Evolutionary conservation across 2,797 vertebrate genomes (phyloP).

Genomic region (Enteromius mattozi): DNA sequence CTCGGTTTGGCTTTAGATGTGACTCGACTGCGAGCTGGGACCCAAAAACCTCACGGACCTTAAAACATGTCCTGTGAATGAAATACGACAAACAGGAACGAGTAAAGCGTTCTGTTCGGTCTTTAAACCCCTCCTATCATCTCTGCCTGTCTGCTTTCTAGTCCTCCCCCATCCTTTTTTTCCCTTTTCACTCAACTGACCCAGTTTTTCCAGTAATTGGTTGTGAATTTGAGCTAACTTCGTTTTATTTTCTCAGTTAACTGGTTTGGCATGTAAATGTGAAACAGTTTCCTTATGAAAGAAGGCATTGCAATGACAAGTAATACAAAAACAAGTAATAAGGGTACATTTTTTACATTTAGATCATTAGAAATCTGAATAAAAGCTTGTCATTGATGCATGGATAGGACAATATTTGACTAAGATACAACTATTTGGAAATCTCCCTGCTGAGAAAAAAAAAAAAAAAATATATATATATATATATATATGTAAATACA

Average conservation of each 20-base stretch:
- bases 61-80: background rate
- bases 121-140: constrained; percentile 23
- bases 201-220: constrained; percentile 8
- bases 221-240: background rate
- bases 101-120: background rate
- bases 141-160: background rate
- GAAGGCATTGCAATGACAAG: background rate
- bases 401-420: too few relatives aligned
- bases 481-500: too few relatives aligned
- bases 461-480: too few relatives aligned
- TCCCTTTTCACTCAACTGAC: background rate
- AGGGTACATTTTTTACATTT: too few relatives aligned
- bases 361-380: too few relatives aligned
- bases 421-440: too few relatives aligned
- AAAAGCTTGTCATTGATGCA: too few relatives aligned
- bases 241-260: background rate
- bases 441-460: too few relatives aligned
- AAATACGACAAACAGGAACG: background rate
- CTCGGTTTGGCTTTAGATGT: background rate
- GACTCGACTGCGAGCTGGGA: background rate
- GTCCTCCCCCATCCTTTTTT: background rate
- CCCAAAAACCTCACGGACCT: background rate
- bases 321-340: background rate
- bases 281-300: background rate
- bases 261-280: background rate